Base-by-base conservation (phyloP, 2,888 invertebrate genomes). In the Apotomis betuletana region DNA sequence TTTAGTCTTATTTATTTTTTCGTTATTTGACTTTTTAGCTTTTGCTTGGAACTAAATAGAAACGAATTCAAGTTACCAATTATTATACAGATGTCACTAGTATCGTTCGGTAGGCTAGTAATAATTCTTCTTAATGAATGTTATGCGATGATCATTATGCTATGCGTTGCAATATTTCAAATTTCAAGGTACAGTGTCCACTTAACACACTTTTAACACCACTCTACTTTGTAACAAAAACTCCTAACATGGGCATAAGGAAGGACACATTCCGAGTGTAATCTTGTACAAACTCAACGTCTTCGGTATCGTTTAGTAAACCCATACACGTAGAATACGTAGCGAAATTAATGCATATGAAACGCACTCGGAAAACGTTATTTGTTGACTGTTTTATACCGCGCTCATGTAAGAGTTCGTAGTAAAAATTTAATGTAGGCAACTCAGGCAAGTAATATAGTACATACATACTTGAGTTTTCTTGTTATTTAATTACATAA, bases 341-440 rank as follows among this genome's bases (percentile, higher is more conserved):
- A 64, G 36, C 63, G 51, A 64, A 69, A 69, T 52, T 10, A 69
- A 64, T 70, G 64, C n/a, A 70, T 41, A 52, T 58, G 5, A 59
- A 44, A 70, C 57, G 52, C 52, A 15, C 38, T 49, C 6, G 27
- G 55, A 49, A 49, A 49, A 49, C 49, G 10, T 49, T 10, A 46
- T 65, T 27, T 15, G 15, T 64, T 64, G 6, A 5, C 38, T 54
- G 54, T 41, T 54, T 64, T 44, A 6, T 41, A 41, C 41, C 41
- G 41, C 6, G 41, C 41, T 41, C 41, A 41, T 41, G 41, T 41
- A 41, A 27, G 41, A 41, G 41, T 1, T 5, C 41, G 6, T 6
- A 4, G 6, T 41, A 41, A 41, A 41, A 27, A 27, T 2, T 27
- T 27, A 27, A 27, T 27, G 27, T 2, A 27, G 2, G 27, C 27